Evolutionary conservation across 2,113 vertebrate genomes (phyloP).

Genomic region (Melospiza melodia): DNA sequence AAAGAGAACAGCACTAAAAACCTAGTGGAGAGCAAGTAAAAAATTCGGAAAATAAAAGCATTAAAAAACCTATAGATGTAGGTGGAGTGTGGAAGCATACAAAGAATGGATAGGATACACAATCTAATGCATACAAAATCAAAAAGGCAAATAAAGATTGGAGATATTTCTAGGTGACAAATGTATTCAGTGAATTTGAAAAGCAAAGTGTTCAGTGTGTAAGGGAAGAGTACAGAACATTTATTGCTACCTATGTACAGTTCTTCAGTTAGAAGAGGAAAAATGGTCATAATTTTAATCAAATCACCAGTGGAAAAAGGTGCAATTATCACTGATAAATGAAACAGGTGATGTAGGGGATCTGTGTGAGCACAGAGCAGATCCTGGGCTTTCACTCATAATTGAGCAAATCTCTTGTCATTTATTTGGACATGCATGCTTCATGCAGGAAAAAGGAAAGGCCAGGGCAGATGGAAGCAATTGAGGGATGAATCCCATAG

Average conservation of each 20-base stretch:
- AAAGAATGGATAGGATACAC: not conserved
- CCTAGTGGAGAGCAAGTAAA: not conserved
- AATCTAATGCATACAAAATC: not conserved
- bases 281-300: not conserved
- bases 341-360: not conserved
- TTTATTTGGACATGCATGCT: not conserved
- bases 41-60: not conserved
- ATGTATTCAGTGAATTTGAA: not conserved
- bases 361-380: not conserved
- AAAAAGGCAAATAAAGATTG: not conserved
- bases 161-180: not conserved
- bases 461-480: not conserved
- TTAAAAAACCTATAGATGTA: not conserved
- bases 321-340: not conserved
- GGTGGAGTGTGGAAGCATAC: not conserved
- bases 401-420: not conserved
- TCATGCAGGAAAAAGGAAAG: not conserved
- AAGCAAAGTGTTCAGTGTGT: not conserved
- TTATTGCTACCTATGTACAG: not conserved
- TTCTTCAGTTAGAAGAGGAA: not conserved
- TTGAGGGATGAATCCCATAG: not conserved
- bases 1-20: not conserved
- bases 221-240: not conserved
- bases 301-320: not conserved
- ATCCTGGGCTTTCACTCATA: not conserved